Percentiles rank a stretch among this genome's conserved stretches.
These are phyloP conservation scores for Nomada fabriciana DNA, from an alignment of 2,888 invertebrate genomes.

Conservation along the genomic window DNA sequence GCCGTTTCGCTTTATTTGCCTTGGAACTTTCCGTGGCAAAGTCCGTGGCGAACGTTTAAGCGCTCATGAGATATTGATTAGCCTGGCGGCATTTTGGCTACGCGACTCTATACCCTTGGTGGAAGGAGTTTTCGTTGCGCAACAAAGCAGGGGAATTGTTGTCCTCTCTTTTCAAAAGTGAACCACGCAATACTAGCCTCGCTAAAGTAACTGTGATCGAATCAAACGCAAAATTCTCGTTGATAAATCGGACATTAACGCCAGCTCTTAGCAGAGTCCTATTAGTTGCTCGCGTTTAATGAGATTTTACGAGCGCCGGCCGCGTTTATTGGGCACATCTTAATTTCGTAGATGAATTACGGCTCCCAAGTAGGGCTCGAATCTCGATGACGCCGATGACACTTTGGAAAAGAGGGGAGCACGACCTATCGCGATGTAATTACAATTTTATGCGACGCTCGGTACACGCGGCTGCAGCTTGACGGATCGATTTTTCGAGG, in stretches of 20 bases:
- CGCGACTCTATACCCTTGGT: background rate
- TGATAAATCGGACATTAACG: constrained; percentile 12
- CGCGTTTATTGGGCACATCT: constrained; percentile 20
- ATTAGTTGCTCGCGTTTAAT: constrained; percentile 34
- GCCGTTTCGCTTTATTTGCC: constrained; percentile 22
- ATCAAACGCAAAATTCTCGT: constrained; percentile 9
- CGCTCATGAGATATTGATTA: constrained; percentile 29
- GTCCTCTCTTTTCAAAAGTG: too few species aligned
- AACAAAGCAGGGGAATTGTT: too few species aligned
- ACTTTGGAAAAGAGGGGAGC: too few species aligned
- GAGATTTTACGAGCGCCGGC: constrained; percentile 30
- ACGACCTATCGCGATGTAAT: constrained; percentile 6
- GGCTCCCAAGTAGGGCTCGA: background rate
- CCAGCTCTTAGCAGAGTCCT: background rate
- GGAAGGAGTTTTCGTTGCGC: background rate
- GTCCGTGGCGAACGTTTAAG: constrained; percentile 13
- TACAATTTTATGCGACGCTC: constrained; percentile 32
- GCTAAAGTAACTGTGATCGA: constrained; percentile 17
- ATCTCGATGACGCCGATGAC: constrained; percentile 11
- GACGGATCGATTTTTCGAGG: constrained; percentile 59
- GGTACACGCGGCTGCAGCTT: background rate
- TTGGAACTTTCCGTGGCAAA: constrained; percentile 20
- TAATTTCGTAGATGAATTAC: constrained; percentile 19
- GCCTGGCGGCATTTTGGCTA: background rate
- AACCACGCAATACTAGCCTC: background rate